These are phyloP conservation scores for Eumaeus atala DNA, from an alignment of 1,140 invertebrate genomes.

Conservation along the genomic window DNA sequence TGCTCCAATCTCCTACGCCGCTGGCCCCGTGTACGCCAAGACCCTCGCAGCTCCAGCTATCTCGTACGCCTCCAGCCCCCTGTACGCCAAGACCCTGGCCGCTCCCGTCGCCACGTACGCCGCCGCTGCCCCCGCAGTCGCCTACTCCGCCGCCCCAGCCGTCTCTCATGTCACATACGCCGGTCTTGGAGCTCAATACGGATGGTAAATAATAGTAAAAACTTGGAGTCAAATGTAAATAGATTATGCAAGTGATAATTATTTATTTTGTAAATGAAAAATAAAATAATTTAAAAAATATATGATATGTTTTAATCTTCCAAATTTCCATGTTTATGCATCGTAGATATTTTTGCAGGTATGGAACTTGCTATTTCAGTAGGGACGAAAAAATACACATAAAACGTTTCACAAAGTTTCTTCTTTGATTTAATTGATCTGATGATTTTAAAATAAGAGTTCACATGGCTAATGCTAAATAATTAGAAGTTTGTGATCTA, in stretches of 20 bases:
- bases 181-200: slow-evolving; percentile 39
- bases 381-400: too few species aligned
- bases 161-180: slow-evolving; percentile 44
- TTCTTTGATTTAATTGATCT: too few species aligned
- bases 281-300: slow-evolving; percentile 2
- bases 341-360: too few species aligned
- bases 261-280: not conserved
- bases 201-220: slow-evolving; percentile 27
- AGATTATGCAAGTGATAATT: not conserved
- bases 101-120: slow-evolving; percentile 28
- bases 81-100: slow-evolving; percentile 22
- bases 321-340: too few species aligned
- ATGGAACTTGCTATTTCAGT: too few species aligned
- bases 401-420: too few species aligned
- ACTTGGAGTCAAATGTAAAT: not conserved
- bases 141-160: slow-evolving; percentile 41
- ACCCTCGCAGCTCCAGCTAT: slow-evolving; percentile 26
- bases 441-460: too few species aligned
- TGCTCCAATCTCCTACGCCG: slow-evolving; percentile 13
- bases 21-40: slow-evolving; percentile 7
- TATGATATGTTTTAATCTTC: not conserved
- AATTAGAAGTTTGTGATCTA: too few species aligned
- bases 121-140: slow-evolving; percentile 28
- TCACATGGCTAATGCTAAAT: too few species aligned
- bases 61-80: slow-evolving; percentile 20